Evolutionary conservation across 1,140 invertebrate species (phyloP), one percentile per base, ranked within the genome.

Genomic region (Ladona fulva): DNA sequence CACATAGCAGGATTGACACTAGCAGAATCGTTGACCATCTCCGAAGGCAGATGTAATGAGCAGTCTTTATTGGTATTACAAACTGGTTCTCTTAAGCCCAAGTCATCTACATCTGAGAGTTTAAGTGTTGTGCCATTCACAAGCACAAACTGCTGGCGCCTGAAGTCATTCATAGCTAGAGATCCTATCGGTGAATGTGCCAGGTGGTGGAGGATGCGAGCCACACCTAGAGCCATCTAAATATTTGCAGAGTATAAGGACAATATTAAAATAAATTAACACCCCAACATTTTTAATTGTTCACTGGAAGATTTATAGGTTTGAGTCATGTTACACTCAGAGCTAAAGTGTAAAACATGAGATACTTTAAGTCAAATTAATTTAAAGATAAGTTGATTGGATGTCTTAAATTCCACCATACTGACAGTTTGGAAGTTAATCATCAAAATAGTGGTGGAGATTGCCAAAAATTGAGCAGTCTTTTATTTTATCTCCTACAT

Each of bases 121-220:
- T 88, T 88, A 1, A 87, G 80, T 11, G 80, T 79, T 12, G 80
- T 79, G 16, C 85, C 85, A 77, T 83, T 80, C 25, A 86, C 85
- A 6, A 87, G 77, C 16, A 88, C 85, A 80, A 88, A 88, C 80
- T 88, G 87, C 80, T 87, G 85, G 0, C 86, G 81, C 76, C 86
- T 82, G 78, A 87, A 86, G 80, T 88, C 87, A 79, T 86, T 86
- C 80, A 88, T 84, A 11, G 84, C 83, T 42, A 87, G 78, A 10
- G 86, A 84, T n/a, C 86, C 87, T 42, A 85, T 82, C 8, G 85
- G 83, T 14, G 85, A 84, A 24, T 81, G 79, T 10, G 86, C 82
- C 76, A 88, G 80, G 76, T 84, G 85, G 66, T 85, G 76, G 0
- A 88, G 79, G n/a, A 88, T 80, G 24, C 82, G 81, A 11, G 86